A percentile compares a stretch with the other conserved stretches of the same genome.
Evolutionary conservation across 1,140 invertebrate species (phyloP).

Genomic region (Eciton burchellii): DNA sequence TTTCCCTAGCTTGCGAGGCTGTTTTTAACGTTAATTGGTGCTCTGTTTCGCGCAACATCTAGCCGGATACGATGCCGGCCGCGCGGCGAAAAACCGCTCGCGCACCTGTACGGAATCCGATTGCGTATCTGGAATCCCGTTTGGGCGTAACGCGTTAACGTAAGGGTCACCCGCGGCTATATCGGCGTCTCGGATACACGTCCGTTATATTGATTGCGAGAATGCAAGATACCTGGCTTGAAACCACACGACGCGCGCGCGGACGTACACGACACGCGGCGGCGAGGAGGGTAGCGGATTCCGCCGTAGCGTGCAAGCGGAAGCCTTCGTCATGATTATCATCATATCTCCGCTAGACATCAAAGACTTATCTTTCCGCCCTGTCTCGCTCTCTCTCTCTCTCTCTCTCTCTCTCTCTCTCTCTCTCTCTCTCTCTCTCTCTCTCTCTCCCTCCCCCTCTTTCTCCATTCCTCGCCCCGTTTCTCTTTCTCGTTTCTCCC

Average conservation of each 20-base stretch:
- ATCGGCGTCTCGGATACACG: constrained; percentile 70
- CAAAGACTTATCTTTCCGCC: constrained; percentile 77
- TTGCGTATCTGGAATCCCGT: constrained; percentile 53
- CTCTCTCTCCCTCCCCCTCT: constrained; percentile 19
- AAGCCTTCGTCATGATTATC: constrained; percentile 79
- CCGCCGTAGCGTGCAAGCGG: constrained; percentile 71
- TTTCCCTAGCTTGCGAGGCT: constrained; percentile 12
- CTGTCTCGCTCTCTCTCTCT: constrained; percentile 56
- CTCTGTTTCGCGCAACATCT: constrained; percentile 12
- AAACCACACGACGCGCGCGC: constrained; percentile 71
- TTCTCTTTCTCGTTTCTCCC: constrained; percentile 1
- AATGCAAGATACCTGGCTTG: constrained; percentile 70
- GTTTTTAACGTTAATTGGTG: constrained; percentile 34
- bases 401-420: not conserved
- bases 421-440: constrained; percentile 23
- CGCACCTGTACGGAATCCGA: constrained; percentile 23
- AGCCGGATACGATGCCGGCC: not conserved
- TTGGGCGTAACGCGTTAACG: constrained; percentile 55
- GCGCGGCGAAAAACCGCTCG: constrained; percentile 27
- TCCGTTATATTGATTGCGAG: constrained; percentile 75
- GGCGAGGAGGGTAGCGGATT: constrained; percentile 64
- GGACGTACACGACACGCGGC: constrained; percentile 29
- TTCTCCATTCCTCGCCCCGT: constrained; percentile 9
- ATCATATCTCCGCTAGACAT: constrained; percentile 81
- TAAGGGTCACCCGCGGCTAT: constrained; percentile 64